phyloP scores from a whole-genome alignment of 1,140 invertebrate species.

The Anadara kagoshimensis region DNA sequence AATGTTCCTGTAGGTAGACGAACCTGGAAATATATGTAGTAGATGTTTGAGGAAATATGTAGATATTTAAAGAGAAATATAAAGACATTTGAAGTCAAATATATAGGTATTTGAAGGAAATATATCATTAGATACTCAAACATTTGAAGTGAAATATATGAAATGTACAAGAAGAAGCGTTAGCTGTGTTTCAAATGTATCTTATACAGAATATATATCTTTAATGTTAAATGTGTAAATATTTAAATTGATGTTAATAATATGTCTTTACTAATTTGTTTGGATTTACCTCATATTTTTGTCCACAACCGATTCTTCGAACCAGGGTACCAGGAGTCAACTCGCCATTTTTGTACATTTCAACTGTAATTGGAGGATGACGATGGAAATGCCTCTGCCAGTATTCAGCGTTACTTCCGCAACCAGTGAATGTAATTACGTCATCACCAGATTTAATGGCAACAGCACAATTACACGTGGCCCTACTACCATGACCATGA shows the following conservation, averaged over 20 bases:
- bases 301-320: constrained; percentile 55
- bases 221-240: no score
- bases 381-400: neutral
- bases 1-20: constrained; percentile 64
- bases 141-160: no score
- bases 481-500: constrained; percentile 4
- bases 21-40: constrained; percentile 45
- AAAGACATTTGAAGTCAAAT: constrained; percentile 2
- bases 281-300: constrained; percentile 54
- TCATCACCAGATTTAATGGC: constrained; percentile 70
- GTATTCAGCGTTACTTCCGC: constrained; percentile 20
- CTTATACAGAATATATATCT: no score
- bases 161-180: no score
- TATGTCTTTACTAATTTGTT: neutral
- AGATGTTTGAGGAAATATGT: no score
- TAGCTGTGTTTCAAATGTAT: no score
- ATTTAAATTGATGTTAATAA: no score
- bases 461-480: constrained; percentile 68
- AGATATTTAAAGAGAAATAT: neutral
- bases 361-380: constrained; percentile 39
- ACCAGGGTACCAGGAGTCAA: constrained; percentile 57
- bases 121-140: no score
- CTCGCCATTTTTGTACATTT: constrained; percentile 62
- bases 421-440: constrained; percentile 64
- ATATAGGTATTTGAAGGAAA: no score